Evolutionary conservation across 2,113 vertebrate species (phyloP), one percentile per base, ranked within the genome.

Genomic region (Agapornis roseicollis): DNA sequence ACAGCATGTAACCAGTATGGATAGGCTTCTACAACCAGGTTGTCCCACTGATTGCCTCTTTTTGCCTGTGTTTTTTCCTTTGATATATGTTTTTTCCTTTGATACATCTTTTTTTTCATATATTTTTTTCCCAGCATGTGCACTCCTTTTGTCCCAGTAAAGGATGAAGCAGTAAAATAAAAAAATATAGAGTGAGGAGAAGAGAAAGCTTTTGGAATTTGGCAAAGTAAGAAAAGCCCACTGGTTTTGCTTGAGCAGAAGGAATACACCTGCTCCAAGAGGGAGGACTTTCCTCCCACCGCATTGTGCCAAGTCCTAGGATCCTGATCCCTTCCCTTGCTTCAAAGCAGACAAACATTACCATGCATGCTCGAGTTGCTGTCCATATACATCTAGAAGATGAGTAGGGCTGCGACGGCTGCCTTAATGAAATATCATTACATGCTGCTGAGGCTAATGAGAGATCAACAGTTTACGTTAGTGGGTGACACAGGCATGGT

Each of bases 11-110:
- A 95, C 66, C 88, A 93, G 65, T 72, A 95, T 20, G 85, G 63
- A 77, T 89, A 97, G 85, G 80, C 92, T 95, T 96, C 94, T 88
- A 96, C 95, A 97, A 94, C 68, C 49, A 89, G 94, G 71, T 69
- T 82, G 81, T 95, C 85, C 77, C 89, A 94, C 79, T 55, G 56
- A 89, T 61, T 83, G 85, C 82, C 71, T 82, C 61, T 89, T 95
- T 92, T 47, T 68, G 81, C 88, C 83, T 47, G 24, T 91, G 29
- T 83, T 80, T 94, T 33, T 94, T 41, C 39, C 46, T 81, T 91
- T 73, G 65, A 94, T 65, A 83, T 31, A 29, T 61, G 56, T 23
- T 17, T 49, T 46, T 84, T 25, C 11, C 4, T 9, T 46, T 61
- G n/a, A 61, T 17, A 61, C 58, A 61, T 27, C 58, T 9, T 29